These are phyloP conservation scores for Drosophila oshimai DNA, from an alignment of 1,140 invertebrate genomes.

Conservation along the genomic window DNA sequence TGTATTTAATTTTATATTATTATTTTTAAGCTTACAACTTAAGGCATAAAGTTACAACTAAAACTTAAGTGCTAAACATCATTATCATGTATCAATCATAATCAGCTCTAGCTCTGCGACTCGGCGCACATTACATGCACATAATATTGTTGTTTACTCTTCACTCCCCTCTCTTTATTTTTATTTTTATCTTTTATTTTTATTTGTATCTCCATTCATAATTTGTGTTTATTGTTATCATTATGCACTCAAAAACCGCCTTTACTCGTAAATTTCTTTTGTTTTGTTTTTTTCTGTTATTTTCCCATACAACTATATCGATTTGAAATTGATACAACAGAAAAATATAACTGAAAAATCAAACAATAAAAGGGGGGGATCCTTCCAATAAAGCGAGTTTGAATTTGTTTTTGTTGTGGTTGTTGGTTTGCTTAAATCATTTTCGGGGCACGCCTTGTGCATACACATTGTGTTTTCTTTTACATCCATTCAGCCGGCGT, in stretches of 20 bases:
- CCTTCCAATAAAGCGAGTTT: conserved; percentile 25
- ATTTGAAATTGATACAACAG: conserved; percentile 47
- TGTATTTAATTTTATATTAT: conserved; percentile 77
- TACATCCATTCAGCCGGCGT: background rate
- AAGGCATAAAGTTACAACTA: conserved; percentile 81
- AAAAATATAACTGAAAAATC: conserved; percentile 21
- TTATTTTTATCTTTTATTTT: conserved; percentile 15
- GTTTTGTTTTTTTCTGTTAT: conserved; percentile 1
- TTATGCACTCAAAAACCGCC: conserved; percentile 25
- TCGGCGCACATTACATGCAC: conserved; percentile 33
- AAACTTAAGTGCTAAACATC: conserved; percentile 73
- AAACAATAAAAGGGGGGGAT: conserved; percentile 22
- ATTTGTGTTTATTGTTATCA: conserved; percentile 56
- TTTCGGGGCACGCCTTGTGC: conserved; percentile 30
- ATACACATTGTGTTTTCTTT: conserved; percentile 16
- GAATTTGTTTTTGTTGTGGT: conserved; percentile 7
- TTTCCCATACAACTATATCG: conserved; percentile 32
- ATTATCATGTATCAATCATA: conserved; percentile 55
- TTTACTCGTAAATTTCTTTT: conserved; percentile 1
- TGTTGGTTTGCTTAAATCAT: conserved; percentile 1
- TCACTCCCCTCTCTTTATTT: conserved; percentile 5
- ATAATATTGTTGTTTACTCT: conserved; percentile 39
- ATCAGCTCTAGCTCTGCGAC: conserved; percentile 49
- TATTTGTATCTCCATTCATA: conserved; percentile 23
- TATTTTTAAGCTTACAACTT: conserved; percentile 81